A percentile compares a stretch with the other conserved stretches of the same genome.
Conservation (phyloP, 1,140 invertebrate species). For the Monomorium pharaonis region DNA sequence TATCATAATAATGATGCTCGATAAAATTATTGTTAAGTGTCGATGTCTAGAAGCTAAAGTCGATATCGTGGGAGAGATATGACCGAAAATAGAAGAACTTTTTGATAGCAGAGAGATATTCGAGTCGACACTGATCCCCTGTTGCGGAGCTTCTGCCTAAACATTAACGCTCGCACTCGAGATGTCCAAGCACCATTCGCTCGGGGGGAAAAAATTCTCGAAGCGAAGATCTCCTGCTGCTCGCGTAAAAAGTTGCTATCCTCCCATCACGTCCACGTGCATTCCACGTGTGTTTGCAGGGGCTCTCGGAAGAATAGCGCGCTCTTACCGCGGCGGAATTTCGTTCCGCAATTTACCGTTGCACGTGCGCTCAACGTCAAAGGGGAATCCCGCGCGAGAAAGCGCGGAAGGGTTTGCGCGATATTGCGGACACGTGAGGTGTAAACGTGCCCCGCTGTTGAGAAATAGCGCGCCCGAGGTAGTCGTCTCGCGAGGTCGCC, state of each 20-base stretch:
- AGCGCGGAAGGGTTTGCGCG: slow-evolving; percentile 42
- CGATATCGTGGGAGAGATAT: background rate
- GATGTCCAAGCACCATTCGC: background rate
- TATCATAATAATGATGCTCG: background rate
- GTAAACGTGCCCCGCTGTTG: slow-evolving; percentile 28
- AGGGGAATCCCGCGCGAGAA: slow-evolving; percentile 29
- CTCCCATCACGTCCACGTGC: background rate
- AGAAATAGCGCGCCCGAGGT: slow-evolving; percentile 49
- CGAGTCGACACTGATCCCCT: background rate
- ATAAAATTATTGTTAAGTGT: background rate
- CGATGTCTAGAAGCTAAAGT: background rate
- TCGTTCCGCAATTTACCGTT: slow-evolving; percentile 49
- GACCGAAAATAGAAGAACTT: background rate
- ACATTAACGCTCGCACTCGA: background rate
- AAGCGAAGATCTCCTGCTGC: background rate
- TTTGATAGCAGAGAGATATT: background rate
- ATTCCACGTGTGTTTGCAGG: slow-evolving; percentile 2
- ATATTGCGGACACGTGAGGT: slow-evolving; percentile 44
- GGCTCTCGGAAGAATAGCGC: slow-evolving; percentile 30
- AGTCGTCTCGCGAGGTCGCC: slow-evolving; percentile 45
- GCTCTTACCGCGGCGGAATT: slow-evolving; percentile 34
- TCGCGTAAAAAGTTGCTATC: background rate
- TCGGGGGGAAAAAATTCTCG: background rate
- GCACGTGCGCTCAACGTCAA: slow-evolving; percentile 18
- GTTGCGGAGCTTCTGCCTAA: background rate